Evolutionary conservation across 2,113 vertebrate species (phyloP).

Genomic region (Dasyurus viverrinus): DNA sequence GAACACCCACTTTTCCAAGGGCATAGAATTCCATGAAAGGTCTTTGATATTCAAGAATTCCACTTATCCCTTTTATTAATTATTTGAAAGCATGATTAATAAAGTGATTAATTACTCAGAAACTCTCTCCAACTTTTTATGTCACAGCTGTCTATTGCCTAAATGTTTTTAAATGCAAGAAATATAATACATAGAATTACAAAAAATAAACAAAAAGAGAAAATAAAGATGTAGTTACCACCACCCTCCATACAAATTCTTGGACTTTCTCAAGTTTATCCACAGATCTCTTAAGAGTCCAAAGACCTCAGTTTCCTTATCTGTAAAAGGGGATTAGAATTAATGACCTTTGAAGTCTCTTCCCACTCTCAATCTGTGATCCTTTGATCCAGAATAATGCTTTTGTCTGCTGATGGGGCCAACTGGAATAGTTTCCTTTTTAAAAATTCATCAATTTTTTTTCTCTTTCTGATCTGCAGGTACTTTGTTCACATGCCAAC

Average conservation of each 20-base stretch:
- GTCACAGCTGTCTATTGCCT: neutral
- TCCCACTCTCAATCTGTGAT: neutral
- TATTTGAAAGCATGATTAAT: too few species aligned
- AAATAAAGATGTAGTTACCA: neutral
- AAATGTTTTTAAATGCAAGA: neutral
- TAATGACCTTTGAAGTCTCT: neutral
- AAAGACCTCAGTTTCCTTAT: neutral
- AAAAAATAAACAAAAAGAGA: neutral
- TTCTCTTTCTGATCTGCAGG: slow-evolving; percentile 76
- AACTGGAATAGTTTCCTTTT: slow-evolving; percentile 24
- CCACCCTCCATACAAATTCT: neutral
- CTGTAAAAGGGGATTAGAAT: neutral
- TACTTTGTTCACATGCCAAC: slow-evolving; percentile 83
- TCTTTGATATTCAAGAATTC: too few species aligned
- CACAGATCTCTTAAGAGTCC: neutral
- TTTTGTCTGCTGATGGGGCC: neutral
- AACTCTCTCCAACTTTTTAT: too few species aligned
- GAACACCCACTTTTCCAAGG: too few species aligned
- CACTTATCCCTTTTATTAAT: too few species aligned
- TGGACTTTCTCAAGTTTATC: neutral
- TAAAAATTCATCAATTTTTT: slow-evolving; percentile 30
- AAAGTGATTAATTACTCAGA: too few species aligned
- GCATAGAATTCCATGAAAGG: too few species aligned
- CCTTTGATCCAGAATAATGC: neutral
- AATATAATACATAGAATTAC: neutral